These are phyloP conservation scores for Idaea straminata DNA, from an alignment of 2,888 invertebrate species.

Conservation along the genomic window DNA sequence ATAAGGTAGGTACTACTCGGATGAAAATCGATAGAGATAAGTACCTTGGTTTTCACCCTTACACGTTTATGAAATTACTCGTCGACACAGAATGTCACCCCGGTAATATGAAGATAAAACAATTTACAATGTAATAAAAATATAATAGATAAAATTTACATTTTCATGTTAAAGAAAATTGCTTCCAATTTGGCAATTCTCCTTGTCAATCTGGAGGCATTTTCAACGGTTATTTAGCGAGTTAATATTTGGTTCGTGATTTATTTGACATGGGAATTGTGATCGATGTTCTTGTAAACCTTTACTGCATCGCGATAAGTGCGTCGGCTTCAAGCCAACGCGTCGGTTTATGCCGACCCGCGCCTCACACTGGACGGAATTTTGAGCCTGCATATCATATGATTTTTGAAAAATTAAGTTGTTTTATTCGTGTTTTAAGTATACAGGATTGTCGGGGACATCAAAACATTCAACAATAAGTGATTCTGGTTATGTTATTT, in stretches of 20 bases:
- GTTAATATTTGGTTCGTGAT: neutral
- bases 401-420: no score
- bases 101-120: constrained; percentile 6
- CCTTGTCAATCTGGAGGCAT: constrained; percentile 8
- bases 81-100: neutral
- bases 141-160: constrained; percentile 10
- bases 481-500: no score
- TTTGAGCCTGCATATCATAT: no score
- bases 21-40: neutral
- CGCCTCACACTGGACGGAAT: no score
- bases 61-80: constrained; percentile 1
- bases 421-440: no score
- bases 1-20: neutral
- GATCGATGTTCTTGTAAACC: neutral
- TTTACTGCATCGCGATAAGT: no score
- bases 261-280: neutral
- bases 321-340: no score
- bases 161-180: constrained; percentile 10
- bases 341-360: no score
- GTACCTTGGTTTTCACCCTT: neutral
- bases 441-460: no score
- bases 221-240: constrained; percentile 4
- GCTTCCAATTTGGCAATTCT: constrained; percentile 11
- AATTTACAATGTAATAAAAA: constrained; percentile 10
- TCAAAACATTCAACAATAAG: no score